Evolutionary conservation across 2,888 invertebrate genomes (phyloP), one percentile per base, ranked within the genome.

Genomic region (Abrostola tripartita): DNA sequence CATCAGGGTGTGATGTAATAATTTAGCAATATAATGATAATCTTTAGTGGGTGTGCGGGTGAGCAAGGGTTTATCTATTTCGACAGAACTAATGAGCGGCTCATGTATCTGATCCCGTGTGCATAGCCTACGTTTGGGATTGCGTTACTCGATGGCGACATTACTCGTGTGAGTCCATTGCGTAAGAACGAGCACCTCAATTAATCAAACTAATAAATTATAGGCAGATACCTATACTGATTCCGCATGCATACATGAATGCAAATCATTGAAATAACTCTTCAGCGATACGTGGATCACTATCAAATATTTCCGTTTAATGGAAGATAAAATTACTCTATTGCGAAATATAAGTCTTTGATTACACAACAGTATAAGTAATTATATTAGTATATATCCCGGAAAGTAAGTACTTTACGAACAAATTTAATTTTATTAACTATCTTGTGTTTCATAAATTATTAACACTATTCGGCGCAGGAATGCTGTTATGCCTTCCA

Each of bases 401-500:
- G 37, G 38, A 38, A 63, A 41, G 14, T 47, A 58, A 69, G 52
- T 60, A 71, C 40, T 67, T 76, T 55, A 71, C 61, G 61, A 64
- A 66, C 62, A 62, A 64, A 80, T 69, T 76, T 68, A 68, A 56
- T 74, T 76, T 74, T 71, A 78, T 65, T 76, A 73, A 78, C 74
- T 74, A 66, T 76, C 74, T 68, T 76, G 78, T 81, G 77, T 81
- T 75, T 83, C 75, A 78, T 75, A 75, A 82, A 85, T 86, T 85
- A 85, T 80, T 77, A 75, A 70, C 74, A 73, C 74, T 78, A 85
- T 83, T 90, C 71, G 82, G 85, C 71, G 77, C 85, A 84, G 85
- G 93, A 92, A 92, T 93, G 91, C 84, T 88, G 90, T 86, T 85
- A 84, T 76, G 74, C 79, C 85, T 75, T 83, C 90, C 88, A 85